Evolutionary conservation across 1,140 invertebrate species (phyloP), one percentile per base, ranked within the genome.

Genomic region (Cydia pomonella): DNA sequence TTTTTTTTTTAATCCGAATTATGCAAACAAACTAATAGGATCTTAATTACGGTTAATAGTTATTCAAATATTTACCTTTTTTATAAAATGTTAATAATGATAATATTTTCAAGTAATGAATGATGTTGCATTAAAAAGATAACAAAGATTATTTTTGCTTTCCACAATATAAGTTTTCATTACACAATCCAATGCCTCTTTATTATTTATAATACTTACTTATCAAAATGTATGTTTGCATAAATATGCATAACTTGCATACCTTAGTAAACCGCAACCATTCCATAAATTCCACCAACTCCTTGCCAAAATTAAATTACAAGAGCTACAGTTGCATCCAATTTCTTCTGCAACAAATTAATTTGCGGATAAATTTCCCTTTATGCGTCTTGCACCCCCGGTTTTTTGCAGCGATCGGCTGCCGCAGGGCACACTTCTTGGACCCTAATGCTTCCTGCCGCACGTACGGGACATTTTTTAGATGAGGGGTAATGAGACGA

Each of bases 301-400:
- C 44, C 16, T 12, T 59, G 0, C 53, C 18, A 59, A 23, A 59
- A 59, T 59, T 59, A 59, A 59, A 59, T 18, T 69, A 33, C 63
- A n/a, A 66, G 3, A 69, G 64, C 29, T 69, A 38, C 64, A 69
- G 73, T 87, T 86, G 87, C 89, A 90, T 90, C 90, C 88, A 83
- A 89, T 88, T 88, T 86, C 41, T 73, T 80, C 77, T 77, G 75
- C 53, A 84, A 85, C 88, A 89, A 92, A 92, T 92, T 92, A 92
- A 92, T 92, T 92, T 90, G 87, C 77, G 84, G 87, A 91, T 91
- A 92, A 91, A 92, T 92, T 92, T 91, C 87, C 87, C 80, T 92
- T 88, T 90, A 91, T 91, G 84, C 86, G 83, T 84, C 82, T 90
- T 85, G 81, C 84, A 83, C 86, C 87, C 85, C 87, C 82, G 82